Conservation (phyloP, 2,888 invertebrate species). For the Anarsia innoxiella region DNA sequence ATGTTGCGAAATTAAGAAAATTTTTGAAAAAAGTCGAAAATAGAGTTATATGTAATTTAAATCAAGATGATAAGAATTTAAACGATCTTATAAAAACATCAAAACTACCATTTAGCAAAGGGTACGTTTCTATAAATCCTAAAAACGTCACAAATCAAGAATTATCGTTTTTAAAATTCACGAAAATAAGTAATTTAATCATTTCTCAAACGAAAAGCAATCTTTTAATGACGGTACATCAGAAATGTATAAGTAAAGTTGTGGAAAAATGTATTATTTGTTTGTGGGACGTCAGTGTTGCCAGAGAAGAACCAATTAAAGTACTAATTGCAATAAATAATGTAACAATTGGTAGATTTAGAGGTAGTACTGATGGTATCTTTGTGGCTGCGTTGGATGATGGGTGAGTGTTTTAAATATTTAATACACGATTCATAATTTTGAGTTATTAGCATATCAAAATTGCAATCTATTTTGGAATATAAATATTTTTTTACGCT, state of each 20-base stretch:
- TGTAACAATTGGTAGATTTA: slow-evolving; percentile 41
- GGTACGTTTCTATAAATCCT: slow-evolving; percentile 36
- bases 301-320: slow-evolving; percentile 45
- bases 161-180: slow-evolving; percentile 30
- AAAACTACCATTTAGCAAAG: slow-evolving; percentile 53
- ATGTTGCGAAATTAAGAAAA: slow-evolving; percentile 35
- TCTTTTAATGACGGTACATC: slow-evolving; percentile 50
- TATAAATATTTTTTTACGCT: no score
- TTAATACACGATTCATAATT: no score
- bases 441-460: no score
- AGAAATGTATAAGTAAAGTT: slow-evolving; percentile 22
- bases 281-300: slow-evolving; percentile 57
- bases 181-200: slow-evolving; percentile 37
- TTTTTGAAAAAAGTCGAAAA: slow-evolving; percentile 53
- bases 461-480: no score
- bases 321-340: slow-evolving; percentile 49
- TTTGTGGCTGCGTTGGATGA: slow-evolving; percentile 57
- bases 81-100: slow-evolving; percentile 34
- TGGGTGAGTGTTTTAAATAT: slow-evolving; percentile 45
- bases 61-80: slow-evolving; percentile 33
- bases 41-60: slow-evolving; percentile 42
- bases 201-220: slow-evolving; percentile 48
- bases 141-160: slow-evolving; percentile 31
- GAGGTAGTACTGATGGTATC: slow-evolving; percentile 47
- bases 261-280: slow-evolving; percentile 41